These are phyloP conservation scores for Macrotrachela quadricornifera DNA, from an alignment of 1,140 invertebrate species.

Conservation along the genomic window DNA sequence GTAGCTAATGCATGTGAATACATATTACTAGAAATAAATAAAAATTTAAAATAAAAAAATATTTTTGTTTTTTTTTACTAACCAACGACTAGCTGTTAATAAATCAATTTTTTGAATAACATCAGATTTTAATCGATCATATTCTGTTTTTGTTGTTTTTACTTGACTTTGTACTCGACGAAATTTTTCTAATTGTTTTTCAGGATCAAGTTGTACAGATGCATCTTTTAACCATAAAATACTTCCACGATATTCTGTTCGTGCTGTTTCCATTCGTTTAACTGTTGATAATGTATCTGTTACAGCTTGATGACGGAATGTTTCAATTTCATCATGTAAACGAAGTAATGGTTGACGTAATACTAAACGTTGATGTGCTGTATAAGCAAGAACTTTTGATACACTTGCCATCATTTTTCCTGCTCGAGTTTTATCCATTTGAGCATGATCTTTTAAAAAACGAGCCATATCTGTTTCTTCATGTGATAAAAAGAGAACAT, in stretches of 20 bases:
- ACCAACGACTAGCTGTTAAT: slow-evolving; percentile 58
- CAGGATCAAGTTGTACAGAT: slow-evolving; percentile 82
- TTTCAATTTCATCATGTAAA: slow-evolving; percentile 66
- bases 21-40: slow-evolving; percentile 48
- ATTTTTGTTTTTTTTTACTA: no score
- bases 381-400: slow-evolving; percentile 76
- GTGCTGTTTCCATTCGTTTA: slow-evolving; percentile 69
- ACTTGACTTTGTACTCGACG: slow-evolving; percentile 58
- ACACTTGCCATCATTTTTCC: slow-evolving; percentile 77
- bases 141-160: slow-evolving; percentile 53
- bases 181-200: slow-evolving; percentile 84
- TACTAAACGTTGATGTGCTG: slow-evolving; percentile 73
- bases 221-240: slow-evolving; percentile 97
- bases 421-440: slow-evolving; percentile 58
- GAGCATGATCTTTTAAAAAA: slow-evolving; percentile 81
- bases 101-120: slow-evolving; percentile 93
- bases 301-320: slow-evolving; percentile 75
- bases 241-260: slow-evolving; percentile 81
- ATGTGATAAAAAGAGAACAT: slow-evolving; percentile 71
- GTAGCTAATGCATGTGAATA: slow-evolving; percentile 81
- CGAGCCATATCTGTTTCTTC: slow-evolving; percentile 82
- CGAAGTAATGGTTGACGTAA: slow-evolving; percentile 62
- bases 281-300: slow-evolving; percentile 74
- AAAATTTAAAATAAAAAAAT: no score
- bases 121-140: slow-evolving; percentile 81